Base-by-base conservation (phyloP, 2,888 invertebrate species). In the Cryptophagus acutangulus region DNA sequence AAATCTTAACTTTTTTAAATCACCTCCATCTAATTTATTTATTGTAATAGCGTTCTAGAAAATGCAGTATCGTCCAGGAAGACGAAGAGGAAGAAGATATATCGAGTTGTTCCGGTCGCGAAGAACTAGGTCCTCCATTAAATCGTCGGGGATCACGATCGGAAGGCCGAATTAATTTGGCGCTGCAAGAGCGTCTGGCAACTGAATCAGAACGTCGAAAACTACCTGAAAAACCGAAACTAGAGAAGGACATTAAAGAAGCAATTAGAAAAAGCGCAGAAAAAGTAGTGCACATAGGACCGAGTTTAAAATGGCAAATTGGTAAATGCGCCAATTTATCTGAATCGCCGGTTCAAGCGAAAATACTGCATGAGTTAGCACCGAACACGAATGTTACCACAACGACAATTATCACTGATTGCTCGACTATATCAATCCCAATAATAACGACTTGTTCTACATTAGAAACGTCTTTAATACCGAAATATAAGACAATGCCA, bases 21-120 rank as follows among this genome's bases (percentile, higher is more conserved):
- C n/a, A n/a, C n/a, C n/a, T n/a, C n/a, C n/a, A n/a, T n/a, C n/a
- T n/a, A n/a, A n/a, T n/a, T n/a, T n/a, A n/a, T n/a, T n/a, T n/a
- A n/a, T 69, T 48, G 12, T 53, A n/a, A n/a, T n/a, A 81, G 74
- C 76, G 88, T 36, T 80, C 81, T 15, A 78, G 91, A 36, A 92
- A 92, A 63, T 93, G 91, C 71, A 90, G 90, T 61, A 90, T 93
- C 58, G 92, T 93, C 14, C 85, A 89, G 55, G 89, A 89, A 63
- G 94, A 94, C 65, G 93, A 93, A 56, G 92, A 91, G 59, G 86
- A 88, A 62, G 92, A 93, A 59, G 90, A 87, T 55, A 74, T 74
- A 47, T 67, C 75, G 28, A 63, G 77, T 49, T 74, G 74, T 52
- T 72, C 77, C 4, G 77, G 77, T 13, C 73, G 77, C 6, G 79